Conservation (phyloP, 2,113 vertebrate species). For the Heterotilapia buettikoferi region DNA sequence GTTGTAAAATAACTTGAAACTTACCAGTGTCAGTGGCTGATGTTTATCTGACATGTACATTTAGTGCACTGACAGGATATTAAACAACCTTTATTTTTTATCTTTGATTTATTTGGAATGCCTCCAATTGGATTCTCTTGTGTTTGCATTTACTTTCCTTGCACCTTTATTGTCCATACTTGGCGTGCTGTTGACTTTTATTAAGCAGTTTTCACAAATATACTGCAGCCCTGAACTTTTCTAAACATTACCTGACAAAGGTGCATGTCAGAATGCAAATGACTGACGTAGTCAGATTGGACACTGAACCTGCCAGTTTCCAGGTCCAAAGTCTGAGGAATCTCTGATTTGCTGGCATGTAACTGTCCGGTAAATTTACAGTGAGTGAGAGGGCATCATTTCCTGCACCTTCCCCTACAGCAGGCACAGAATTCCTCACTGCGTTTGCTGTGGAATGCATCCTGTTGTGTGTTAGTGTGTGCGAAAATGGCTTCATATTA, state of each 20-base stretch:
- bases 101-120: not conserved
- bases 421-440: not conserved
- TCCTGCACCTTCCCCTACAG: not conserved
- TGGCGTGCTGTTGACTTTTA: accelerated
- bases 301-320: not conserved
- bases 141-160: not conserved
- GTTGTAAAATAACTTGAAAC: not conserved
- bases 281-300: not conserved
- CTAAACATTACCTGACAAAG: not conserved
- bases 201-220: not conserved
- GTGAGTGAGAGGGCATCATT: accelerated
- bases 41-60: not conserved
- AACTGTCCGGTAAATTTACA: accelerated
- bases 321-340: not conserved
- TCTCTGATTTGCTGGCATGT: not conserved
- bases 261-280: not conserved
- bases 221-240: not conserved
- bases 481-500: not conserved
- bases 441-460: accelerated
- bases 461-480: not conserved
- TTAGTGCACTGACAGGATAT: not conserved
- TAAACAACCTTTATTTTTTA: not conserved
- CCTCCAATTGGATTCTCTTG: not conserved
- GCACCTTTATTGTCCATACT: not conserved
- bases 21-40: not conserved